These are phyloP conservation scores for Desoria tigrina DNA, from an alignment of 2,888 invertebrate species.

Conservation along the genomic window DNA sequence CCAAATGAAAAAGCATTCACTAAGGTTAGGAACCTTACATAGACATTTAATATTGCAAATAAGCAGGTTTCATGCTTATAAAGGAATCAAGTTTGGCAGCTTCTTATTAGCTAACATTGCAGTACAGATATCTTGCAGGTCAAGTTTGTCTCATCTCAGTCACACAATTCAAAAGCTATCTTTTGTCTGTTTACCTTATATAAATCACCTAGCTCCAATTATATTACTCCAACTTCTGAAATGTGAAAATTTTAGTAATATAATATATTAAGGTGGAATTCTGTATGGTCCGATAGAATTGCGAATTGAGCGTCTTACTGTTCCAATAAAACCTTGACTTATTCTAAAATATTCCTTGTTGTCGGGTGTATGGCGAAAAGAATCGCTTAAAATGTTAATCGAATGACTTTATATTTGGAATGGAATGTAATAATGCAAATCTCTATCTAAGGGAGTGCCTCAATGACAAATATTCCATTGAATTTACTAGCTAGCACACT, in stretches of 20 bases:
- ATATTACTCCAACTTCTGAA: too few relatives aligned
- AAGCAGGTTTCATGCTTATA: constrained; percentile 1
- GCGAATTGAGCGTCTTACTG: too few relatives aligned
- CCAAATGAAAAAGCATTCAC: constrained; percentile 18
- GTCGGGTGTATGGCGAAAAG: too few relatives aligned
- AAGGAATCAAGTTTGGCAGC: constrained; percentile 20
- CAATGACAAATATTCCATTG: constrained; percentile 21
- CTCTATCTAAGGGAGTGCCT: neutral
- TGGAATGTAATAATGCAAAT: too few relatives aligned
- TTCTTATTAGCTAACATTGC: constrained; percentile 6
- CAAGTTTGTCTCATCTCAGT: constrained; percentile 13
- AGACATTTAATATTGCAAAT: neutral
- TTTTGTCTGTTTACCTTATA: neutral
- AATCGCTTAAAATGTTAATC: neutral
- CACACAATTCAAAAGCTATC: neutral
- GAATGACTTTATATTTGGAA: neutral
- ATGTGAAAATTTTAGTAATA: too few relatives aligned
- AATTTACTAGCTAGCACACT: constrained; percentile 15
- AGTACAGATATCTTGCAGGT: constrained; percentile 9
- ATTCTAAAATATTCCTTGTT: too few relatives aligned
- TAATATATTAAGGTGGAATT: too few relatives aligned
- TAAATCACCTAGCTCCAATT: too few relatives aligned
- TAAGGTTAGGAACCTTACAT: constrained; percentile 22
- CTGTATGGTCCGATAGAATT: too few relatives aligned
- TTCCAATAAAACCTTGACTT: too few relatives aligned